Evolutionary conservation across 2,888 invertebrate species (phyloP).

Genomic region (Dorcus hopei): DNA sequence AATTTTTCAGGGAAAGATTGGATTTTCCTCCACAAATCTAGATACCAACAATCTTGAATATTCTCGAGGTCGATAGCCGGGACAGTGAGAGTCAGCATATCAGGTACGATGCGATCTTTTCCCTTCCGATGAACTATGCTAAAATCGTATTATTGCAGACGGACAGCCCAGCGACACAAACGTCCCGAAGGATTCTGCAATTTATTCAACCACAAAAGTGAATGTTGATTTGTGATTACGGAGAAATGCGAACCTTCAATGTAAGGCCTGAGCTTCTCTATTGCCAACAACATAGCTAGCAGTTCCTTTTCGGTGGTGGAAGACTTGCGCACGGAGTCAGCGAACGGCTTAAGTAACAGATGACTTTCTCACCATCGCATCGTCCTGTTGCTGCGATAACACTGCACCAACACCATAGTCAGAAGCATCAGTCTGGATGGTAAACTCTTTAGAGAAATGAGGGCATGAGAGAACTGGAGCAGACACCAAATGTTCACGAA

Average conservation of each 20-base stretch:
- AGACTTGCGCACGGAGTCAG: slow-evolving; percentile 13
- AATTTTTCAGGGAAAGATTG: no score
- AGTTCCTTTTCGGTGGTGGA: slow-evolving; percentile 21
- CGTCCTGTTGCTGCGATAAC: slow-evolving; percentile 12
- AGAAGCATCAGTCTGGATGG: slow-evolving; percentile 1
- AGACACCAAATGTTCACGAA: no score
- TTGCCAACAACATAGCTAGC: slow-evolving; percentile 13
- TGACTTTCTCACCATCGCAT: not conserved
- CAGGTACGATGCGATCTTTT: slow-evolving; percentile 23
- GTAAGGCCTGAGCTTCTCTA: not conserved
- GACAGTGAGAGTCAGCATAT: slow-evolving; percentile 19
- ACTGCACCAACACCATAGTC: no score
- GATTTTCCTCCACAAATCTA: no score
- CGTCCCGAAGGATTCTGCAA: slow-evolving; percentile 11
- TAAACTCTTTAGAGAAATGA: slow-evolving; percentile 3
- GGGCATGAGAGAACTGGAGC: slow-evolving; percentile 5
- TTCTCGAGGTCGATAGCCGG: no score
- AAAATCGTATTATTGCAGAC: slow-evolving; percentile 19
- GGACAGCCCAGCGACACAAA: slow-evolving; percentile 14
- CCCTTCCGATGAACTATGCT: slow-evolving; percentile 23
- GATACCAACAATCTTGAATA: no score
- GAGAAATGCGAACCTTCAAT: slow-evolving; percentile 19
- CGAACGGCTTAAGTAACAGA: not conserved
- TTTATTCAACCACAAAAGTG: slow-evolving; percentile 10
- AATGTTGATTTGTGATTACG: slow-evolving; percentile 18